Percentiles rank a stretch among this genome's conserved stretches.
These are phyloP conservation scores for Lichenostomus cassidix DNA, from an alignment of 2,113 vertebrate species.

Conservation along the genomic window DNA sequence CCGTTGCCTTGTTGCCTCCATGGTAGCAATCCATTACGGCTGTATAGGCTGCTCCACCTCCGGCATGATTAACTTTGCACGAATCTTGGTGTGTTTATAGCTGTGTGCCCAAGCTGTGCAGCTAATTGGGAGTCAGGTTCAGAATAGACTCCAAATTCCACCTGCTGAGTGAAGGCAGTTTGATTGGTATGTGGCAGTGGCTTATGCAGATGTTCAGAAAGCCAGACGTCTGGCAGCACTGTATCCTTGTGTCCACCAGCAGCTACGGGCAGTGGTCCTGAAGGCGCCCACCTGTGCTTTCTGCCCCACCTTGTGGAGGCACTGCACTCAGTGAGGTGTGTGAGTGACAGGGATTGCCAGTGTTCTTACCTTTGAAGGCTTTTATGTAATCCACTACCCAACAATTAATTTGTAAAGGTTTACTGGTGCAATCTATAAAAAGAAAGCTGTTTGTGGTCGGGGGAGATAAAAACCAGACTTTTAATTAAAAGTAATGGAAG, in stretches of 20 bases:
- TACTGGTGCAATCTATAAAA: background rate
- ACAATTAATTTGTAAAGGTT: background rate
- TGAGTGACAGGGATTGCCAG: background rate
- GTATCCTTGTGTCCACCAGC: background rate
- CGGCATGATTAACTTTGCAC: background rate
- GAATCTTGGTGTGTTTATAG: background rate
- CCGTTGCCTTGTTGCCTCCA: background rate
- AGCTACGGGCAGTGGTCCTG: background rate
- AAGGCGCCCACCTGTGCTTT: background rate
- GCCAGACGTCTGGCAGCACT: background rate
- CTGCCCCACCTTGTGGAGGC: background rate
- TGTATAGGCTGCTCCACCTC: background rate
- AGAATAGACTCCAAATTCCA: background rate
- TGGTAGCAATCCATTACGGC: background rate
- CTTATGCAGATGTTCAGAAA: slow-evolving; percentile 4
- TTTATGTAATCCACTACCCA: background rate
- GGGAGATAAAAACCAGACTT: background rate
- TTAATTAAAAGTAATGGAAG: background rate
- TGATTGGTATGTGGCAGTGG: background rate
- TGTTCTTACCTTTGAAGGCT: background rate
- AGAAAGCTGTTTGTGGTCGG: background rate
- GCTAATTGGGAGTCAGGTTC: slow-evolving; percentile 34
- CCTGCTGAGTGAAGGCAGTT: slow-evolving; percentile 23
- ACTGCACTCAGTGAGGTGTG: background rate
- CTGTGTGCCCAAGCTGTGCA: slow-evolving; percentile 20